Conservation (phyloP, 1,140 invertebrate genomes). For the Mercenaria mercenaria region DNA sequence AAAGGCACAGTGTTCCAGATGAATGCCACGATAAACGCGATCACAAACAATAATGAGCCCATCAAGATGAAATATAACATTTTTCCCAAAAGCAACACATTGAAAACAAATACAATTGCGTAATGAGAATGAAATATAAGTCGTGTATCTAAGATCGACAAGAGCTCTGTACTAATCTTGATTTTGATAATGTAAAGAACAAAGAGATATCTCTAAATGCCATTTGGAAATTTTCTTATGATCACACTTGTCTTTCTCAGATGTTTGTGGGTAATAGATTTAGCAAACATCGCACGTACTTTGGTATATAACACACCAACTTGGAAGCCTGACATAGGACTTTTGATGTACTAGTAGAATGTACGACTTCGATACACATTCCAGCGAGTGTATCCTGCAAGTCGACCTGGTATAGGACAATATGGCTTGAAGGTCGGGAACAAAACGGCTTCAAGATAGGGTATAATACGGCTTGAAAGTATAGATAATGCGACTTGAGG, state of each 20-base stretch:
- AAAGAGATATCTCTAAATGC: slow-evolving; percentile 36
- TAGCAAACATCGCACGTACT: slow-evolving; percentile 4
- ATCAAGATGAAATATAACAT: slow-evolving; percentile 27
- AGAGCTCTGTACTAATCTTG: slow-evolving; percentile 17
- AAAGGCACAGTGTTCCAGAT: slow-evolving; percentile 27
- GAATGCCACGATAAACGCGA: not conserved
- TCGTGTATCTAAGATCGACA: slow-evolving; percentile 33
- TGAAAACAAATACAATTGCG: slow-evolving; percentile 46
- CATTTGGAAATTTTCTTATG: not conserved
- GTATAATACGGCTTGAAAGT: no score
- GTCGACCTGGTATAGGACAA: no score
- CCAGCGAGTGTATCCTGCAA: no score
- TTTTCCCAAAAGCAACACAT: slow-evolving; percentile 29
- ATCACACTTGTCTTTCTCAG: not conserved
- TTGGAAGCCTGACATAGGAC: no score
- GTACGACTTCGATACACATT: no score
- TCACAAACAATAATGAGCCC: slow-evolving; percentile 21
- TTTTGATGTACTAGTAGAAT: no score
- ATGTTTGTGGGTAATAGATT: slow-evolving; percentile 26
- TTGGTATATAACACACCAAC: no score
- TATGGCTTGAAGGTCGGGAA: no score
- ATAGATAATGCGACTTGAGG: not conserved
- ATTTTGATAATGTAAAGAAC: slow-evolving; percentile 43
- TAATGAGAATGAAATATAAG: slow-evolving; percentile 3
- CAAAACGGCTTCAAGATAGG: no score